Percentiles rank a stretch among this genome's conserved stretches.
phyloP scores from a whole-genome alignment of 2,797 vertebrate genomes.

The Falco columbarius region DNA sequence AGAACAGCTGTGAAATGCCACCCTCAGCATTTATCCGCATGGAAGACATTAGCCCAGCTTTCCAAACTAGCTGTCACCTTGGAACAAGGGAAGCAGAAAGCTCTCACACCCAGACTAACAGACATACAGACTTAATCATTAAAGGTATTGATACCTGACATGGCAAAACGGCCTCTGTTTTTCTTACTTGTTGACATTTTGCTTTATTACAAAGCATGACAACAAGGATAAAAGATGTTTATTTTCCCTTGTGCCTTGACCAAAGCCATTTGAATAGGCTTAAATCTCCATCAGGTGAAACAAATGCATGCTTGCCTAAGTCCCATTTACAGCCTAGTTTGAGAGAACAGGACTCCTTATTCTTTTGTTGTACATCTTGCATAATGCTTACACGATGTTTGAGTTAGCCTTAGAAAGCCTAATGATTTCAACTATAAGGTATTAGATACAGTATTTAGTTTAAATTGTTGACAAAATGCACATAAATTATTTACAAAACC shows the following conservation, averaged over 20 bases:
- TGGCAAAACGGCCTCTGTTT: not conserved
- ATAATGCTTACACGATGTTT: not conserved
- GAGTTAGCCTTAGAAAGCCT: not conserved
- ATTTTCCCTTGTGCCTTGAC: not conserved
- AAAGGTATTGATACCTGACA: not conserved
- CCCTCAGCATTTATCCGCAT: not conserved
- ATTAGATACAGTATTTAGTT: not conserved
- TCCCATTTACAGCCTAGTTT: not conserved
- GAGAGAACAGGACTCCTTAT: not conserved
- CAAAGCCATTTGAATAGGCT: not conserved
- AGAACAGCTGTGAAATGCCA: slow-evolving; percentile 43
- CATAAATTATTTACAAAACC: not conserved
- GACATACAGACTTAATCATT: not conserved
- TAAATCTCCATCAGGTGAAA: not conserved
- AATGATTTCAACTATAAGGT: not conserved
- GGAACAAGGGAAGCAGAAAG: not conserved
- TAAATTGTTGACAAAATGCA: not conserved
- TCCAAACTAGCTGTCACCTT: not conserved
- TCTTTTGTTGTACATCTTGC: not conserved
- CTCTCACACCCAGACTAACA: not conserved
- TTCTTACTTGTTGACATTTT: not conserved
- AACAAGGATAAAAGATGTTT: not conserved
- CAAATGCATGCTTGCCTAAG: rapidly evolving
- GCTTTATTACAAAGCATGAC: not conserved
- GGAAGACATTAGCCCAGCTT: not conserved